Conservation (phyloP, 2,888 invertebrate genomes). For the Sinelater perroti region DNA sequence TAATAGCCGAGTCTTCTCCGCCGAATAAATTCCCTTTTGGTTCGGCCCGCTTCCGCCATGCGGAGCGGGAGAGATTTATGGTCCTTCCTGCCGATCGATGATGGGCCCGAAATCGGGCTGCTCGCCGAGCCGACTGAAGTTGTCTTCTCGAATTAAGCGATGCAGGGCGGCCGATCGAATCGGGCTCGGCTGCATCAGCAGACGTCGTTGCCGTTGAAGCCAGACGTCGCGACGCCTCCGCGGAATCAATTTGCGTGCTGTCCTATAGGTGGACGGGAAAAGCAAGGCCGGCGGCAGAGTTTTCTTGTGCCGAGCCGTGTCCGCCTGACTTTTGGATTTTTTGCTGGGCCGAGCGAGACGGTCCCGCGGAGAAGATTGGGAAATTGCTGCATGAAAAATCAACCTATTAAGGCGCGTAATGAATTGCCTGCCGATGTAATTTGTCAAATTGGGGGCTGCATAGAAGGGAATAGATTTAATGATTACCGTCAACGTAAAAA, state of each 20-base stretch:
- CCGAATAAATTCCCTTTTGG: slow-evolving; percentile 12
- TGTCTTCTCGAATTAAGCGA: background rate
- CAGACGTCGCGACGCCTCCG: slow-evolving; percentile 33
- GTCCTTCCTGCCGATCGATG: slow-evolving; percentile 1
- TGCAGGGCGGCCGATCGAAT: slow-evolving; percentile 9
- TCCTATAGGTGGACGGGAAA: slow-evolving; percentile 16
- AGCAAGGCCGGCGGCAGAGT: slow-evolving; percentile 6
- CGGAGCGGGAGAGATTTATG: slow-evolving; percentile 7
- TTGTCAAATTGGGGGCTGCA: too few species aligned
- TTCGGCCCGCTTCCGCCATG: slow-evolving; percentile 8
- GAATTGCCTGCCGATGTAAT: too few species aligned
- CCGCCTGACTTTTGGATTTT: too few species aligned
- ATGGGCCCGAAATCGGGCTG: background rate
- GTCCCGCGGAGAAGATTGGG: too few species aligned
- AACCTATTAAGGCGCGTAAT: too few species aligned
- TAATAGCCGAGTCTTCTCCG: slow-evolving; percentile 14
- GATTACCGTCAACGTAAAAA: too few species aligned
- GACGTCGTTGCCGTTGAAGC: slow-evolving; percentile 21
- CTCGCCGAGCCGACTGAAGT: background rate
- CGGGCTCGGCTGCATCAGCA: slow-evolving; percentile 7
- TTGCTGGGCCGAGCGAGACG: too few species aligned
- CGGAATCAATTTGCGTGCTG: slow-evolving; percentile 30
- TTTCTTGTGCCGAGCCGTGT: too few species aligned
- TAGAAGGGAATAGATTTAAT: too few species aligned
- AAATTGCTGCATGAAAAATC: too few species aligned